Base-by-base conservation (phyloP, 2,797 vertebrate genomes). In the Syngnathus acus region DNA sequence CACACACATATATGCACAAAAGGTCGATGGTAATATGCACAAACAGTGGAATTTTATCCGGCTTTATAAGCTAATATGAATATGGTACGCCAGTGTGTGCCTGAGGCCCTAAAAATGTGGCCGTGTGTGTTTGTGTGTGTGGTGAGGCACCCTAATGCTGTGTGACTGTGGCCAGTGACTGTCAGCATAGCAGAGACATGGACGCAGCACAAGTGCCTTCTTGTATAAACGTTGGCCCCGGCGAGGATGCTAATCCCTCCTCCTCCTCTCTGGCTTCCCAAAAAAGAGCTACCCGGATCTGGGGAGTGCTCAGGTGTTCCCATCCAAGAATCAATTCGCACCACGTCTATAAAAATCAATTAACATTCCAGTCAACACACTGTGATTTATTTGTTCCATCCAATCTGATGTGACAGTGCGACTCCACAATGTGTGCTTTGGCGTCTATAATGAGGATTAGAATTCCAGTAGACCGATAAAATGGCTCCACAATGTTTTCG, bases 151-250 rank as follows among this genome's bases (percentile, higher is more conserved):
- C 84, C 79, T 89, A 87, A 89, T 89, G 81, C 78, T 81, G 83
- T 85, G 82, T 82, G 87, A 90, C 89, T 89, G 83, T 81, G 81
- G 82, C 85, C 81, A 83, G 87, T 89, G 83, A 54, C 86, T 85
- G 87, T 92, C 90, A 91, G 87, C 89, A 89, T 79, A 84, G 86
- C 85, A 88, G 83, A 89, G 89, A 87, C 84, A 89, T 86, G 84
- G 82, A 87, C 83, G 86, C 88, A 91, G 89, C 88, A 89, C 87
- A 91, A 90, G 86, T 89, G 88, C 87, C 86, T 88, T 85, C 82
- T 86, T 86, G 78, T 72, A 90, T 86, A 85, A 90, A 84, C 19
- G 82, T 83, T 84, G 69, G 67, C 71, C 37, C 6, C 17, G 19
- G 54, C 54, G 9, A 55, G 76, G 69, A 79, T 78, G 78, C 77